Percentiles rank a stretch among this genome's conserved stretches.
Conservation (phyloP, 2,113 vertebrate species). For the Ovis canadensis region DNA sequence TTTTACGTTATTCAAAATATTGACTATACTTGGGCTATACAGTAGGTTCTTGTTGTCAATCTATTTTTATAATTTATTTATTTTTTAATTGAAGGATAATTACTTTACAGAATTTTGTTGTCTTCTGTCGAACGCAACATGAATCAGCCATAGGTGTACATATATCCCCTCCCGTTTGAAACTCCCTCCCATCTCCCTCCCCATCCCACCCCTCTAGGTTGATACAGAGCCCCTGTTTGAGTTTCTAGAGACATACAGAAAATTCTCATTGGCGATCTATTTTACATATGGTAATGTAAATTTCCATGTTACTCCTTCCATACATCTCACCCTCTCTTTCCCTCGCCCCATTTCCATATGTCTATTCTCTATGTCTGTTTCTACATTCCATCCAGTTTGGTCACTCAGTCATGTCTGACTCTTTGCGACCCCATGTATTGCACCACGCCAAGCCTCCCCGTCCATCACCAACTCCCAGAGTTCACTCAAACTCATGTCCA, state of each 20-base stretch:
- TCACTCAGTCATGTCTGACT: rapidly evolving
- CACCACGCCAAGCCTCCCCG: rapidly evolving
- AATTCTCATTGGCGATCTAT: not conserved
- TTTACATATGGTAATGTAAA: not conserved
- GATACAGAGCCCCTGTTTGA: not conserved
- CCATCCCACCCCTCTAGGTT: not conserved
- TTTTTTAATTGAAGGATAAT: not conserved
- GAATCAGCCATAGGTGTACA: not conserved
- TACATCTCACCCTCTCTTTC: not conserved
- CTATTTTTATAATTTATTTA: not conserved
- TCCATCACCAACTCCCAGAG: too few species aligned
- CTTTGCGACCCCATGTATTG: too few species aligned
- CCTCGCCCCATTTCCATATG: not conserved
- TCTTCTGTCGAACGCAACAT: not conserved
- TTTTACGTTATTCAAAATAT: not conserved
- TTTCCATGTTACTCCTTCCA: not conserved
- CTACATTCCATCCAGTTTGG: not conserved
- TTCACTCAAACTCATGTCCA: too few species aligned
- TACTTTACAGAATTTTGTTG: not conserved
- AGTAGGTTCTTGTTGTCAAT: not conserved
- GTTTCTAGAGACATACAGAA: not conserved
- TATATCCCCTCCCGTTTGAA: not conserved
- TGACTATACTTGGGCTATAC: not conserved
- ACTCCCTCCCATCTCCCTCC: not conserved
- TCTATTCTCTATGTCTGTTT: not conserved